A percentile compares a stretch with the other conserved stretches of the same genome.
Conservation (phyloP, 2,888 invertebrate genomes). For the Callinectes sapidus region DNA sequence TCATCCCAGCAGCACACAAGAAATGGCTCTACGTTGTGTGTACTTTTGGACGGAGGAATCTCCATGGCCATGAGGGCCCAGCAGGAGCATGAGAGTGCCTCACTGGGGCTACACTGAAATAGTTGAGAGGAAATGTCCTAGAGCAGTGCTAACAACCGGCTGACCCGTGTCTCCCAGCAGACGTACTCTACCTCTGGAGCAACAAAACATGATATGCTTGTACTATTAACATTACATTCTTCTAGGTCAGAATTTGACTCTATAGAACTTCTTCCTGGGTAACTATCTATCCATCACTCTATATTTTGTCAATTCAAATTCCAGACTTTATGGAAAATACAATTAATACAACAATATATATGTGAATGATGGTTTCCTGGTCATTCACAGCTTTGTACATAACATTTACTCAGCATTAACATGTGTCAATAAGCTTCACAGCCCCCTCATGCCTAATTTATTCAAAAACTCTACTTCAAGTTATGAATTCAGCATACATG, state of each 20-base stretch:
- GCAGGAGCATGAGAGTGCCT: slow-evolving; percentile 19
- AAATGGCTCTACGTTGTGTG: slow-evolving; percentile 13
- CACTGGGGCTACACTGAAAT: slow-evolving; percentile 1
- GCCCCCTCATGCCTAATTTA: not conserved
- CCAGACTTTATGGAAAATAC: not conserved
- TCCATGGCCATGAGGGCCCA: slow-evolving; percentile 6
- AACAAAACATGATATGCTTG: slow-evolving; percentile 28
- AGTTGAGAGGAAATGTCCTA: not conserved
- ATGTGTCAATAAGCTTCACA: not conserved
- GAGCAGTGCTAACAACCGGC: slow-evolving; percentile 26
- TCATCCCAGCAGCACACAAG: not conserved
- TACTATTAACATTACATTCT: slow-evolving; percentile 15
- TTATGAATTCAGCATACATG: not conserved
- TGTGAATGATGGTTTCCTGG: not conserved
- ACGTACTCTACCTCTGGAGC: not conserved
- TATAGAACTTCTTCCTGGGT: not conserved
- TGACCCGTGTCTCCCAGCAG: slow-evolving; percentile 37
- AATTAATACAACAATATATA: not conserved
- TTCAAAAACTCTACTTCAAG: not conserved
- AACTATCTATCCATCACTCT: not conserved
- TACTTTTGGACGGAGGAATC: slow-evolving; percentile 27
- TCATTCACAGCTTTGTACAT: not conserved
- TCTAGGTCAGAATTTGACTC: slow-evolving; percentile 13
- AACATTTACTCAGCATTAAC: slow-evolving; percentile 8
- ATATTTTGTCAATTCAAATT: not conserved